Evolutionary conservation across 2,888 invertebrate species (phyloP), one percentile per base, ranked within the genome.

Genomic region (Tetranychus truncatus): DNA sequence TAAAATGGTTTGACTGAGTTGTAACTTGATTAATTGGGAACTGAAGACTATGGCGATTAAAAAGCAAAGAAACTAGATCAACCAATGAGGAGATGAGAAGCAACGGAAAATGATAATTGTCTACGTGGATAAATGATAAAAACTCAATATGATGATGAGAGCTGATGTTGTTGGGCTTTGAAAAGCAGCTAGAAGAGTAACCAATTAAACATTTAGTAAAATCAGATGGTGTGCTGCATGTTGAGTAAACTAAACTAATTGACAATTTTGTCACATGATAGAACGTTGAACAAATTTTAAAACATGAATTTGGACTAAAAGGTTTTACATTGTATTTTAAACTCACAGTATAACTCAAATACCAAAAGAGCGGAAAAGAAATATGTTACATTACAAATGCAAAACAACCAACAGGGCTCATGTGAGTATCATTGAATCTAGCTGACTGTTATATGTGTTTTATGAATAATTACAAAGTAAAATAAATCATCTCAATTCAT

Each of bases 101-200:
- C 9, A 55, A 55, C 15, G 15, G 15, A 55, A 55, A 55, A 55
- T 15, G 55, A 55, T 55, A 55, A 55, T 55, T 55, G 55, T 55
- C 55, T 55, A 55, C 55, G 55, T 55, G 55, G 55, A 55, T 55
- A 55, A 55, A 55, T 55, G 55, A 55, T 55, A 55, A 55, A 55
- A 55, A 55, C 55, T 15, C 55, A 55, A 15, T 55, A 55, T 55
- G 55, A 55, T 9, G 15, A 15, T 15, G 55, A 15, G 55, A 55
- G 11, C 15, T 55, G 55, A 55, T 55, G 55, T 55, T 55, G 55
- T 15, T 55, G 55, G 55, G 5, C 55, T 55, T 15, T 15, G 55
- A 55, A 55, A 55, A 15, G 55, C 55, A 55, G 15, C 15, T 9
- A 15, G 15, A 55, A 55, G 11, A 55, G 55, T 55, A 34, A 34